Percentiles rank a stretch among this genome's conserved stretches.
Evolutionary conservation across 2,888 invertebrate species (phyloP).

Genomic region (Melangyna quadrimaculata): DNA sequence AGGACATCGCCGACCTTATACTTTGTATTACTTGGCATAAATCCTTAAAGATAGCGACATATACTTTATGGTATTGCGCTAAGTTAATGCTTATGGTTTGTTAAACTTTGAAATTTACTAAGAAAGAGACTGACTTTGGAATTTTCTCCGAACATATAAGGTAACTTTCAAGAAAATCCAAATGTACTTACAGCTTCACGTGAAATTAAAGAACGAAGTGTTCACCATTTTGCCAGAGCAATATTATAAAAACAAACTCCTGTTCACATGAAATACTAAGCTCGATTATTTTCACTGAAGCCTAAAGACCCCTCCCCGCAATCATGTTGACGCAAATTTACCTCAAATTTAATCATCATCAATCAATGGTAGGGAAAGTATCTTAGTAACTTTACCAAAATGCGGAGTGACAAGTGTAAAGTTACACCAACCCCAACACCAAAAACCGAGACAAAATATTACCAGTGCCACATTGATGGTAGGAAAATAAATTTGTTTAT

Average conservation of each 20-base stretch:
- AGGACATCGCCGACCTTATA: conserved; percentile 8
- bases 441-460: conserved; percentile 28
- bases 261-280: conserved; percentile 41
- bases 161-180: too few relatives aligned
- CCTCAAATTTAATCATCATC: conserved; percentile 69
- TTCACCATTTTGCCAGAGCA: not conserved
- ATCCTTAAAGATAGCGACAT: not conserved
- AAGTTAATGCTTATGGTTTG: not conserved
- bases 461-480: conserved; percentile 28
- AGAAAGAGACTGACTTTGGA: not conserved
- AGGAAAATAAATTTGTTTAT: conserved; percentile 66
- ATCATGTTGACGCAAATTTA: conserved; percentile 57
- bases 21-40: not conserved
- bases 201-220: not conserved
- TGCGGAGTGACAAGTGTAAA: conserved; percentile 38
- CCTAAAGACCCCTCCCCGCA: conserved; percentile 23
- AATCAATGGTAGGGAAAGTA: conserved; percentile 56
- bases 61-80: not conserved
- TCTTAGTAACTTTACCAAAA: conserved; percentile 48
- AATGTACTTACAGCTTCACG: too few relatives aligned
- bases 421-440: conserved; percentile 35
- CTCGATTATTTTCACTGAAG: conserved; percentile 38
- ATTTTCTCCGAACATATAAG: not conserved
- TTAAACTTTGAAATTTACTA: not conserved
- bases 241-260: not conserved